Evolutionary conservation across 2,113 vertebrate species (phyloP), one percentile per base, ranked within the genome.

Genomic region (Ceratotherium simum): DNA sequence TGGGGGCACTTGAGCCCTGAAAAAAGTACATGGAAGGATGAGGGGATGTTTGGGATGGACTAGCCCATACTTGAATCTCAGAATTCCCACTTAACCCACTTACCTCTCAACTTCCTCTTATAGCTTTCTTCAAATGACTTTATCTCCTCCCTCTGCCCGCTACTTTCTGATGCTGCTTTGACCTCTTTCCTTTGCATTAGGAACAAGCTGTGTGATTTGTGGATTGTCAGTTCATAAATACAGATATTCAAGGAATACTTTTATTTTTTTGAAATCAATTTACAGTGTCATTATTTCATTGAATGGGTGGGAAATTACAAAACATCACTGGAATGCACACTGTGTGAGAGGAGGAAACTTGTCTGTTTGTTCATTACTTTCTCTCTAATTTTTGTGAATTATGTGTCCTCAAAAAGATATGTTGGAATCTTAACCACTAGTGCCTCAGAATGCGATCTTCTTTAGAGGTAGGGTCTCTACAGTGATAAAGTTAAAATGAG

Each of bases 201-300:
- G 79, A 96, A 95, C 8, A 73, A 60, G 21, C 31, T 62, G 31
- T 51, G 12, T 76, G 54, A 72, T 46, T 29, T 92, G 67, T 89
- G 48, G 16, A 42, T 83, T 75, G 58, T 67, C 51, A 62, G 25
- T 73, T 31, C 51, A 80, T 58, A 58, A 69, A 51, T 25, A 27
- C 1, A 54, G 21, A 12, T 58, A 2, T 94, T 73, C 9, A 62
- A 94, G 27, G 31, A 73, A 81, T 36, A 82, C 0, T 17, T 81
- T 60, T 48, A 64, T 85, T 85, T 94, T 64, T n/a, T 86, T 94
- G 60, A 94, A 92, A 92, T 94, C 12, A 70, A 6, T 42, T 72
- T 89, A 31, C 36, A 76, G n/a, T 70, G 27, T 48, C 33, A 39
- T 69, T 36, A 36, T 81, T 5, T 72, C 48, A 78, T 33, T 60